Percentiles rank a stretch among this genome's conserved stretches.
These are phyloP conservation scores for Ceratosolen fusciceps DNA, from an alignment of 1,140 invertebrate species.

Conservation along the genomic window DNA sequence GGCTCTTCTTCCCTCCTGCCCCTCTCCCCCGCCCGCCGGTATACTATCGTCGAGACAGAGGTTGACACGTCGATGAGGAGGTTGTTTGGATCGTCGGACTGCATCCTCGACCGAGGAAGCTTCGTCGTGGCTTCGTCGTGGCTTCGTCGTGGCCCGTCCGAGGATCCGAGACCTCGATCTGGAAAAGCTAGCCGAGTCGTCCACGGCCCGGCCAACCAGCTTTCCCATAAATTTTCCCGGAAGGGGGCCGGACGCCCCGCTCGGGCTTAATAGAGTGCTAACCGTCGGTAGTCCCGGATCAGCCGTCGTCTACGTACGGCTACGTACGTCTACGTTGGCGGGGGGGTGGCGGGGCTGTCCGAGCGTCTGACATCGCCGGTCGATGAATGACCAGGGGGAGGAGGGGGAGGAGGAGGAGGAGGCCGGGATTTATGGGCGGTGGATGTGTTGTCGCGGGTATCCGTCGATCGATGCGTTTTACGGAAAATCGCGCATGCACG, in stretches of 20 bases:
- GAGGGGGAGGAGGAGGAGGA: no score
- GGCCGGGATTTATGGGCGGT: constrained; percentile 16
- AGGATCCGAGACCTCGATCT: no score
- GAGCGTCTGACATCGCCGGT: neutral
- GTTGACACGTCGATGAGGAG: no score
- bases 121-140: no score
- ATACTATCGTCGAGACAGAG: no score
- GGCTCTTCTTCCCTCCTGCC: neutral
- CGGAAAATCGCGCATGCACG: neutral
- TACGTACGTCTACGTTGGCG: neutral
- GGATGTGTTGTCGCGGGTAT: neutral
- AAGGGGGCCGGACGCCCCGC: constrained; percentile 51
- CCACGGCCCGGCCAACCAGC: no score
- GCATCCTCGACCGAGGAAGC: no score
- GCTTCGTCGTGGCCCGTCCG: no score
- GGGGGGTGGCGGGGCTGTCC: no score
- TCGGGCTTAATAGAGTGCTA: constrained; percentile 69
- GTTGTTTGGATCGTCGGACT: no score
- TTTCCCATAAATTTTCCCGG: neutral
- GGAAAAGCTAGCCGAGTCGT: neutral
- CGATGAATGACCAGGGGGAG: neutral
- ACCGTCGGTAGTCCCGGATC: constrained; percentile 51
- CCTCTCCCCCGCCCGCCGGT: no score
- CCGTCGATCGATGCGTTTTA: neutral
- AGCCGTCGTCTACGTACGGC: no score